Evolutionary conservation across 2,113 vertebrate genomes (phyloP), one percentile per base, ranked within the genome.

Genomic region (Accipiter virgatus): DNA sequence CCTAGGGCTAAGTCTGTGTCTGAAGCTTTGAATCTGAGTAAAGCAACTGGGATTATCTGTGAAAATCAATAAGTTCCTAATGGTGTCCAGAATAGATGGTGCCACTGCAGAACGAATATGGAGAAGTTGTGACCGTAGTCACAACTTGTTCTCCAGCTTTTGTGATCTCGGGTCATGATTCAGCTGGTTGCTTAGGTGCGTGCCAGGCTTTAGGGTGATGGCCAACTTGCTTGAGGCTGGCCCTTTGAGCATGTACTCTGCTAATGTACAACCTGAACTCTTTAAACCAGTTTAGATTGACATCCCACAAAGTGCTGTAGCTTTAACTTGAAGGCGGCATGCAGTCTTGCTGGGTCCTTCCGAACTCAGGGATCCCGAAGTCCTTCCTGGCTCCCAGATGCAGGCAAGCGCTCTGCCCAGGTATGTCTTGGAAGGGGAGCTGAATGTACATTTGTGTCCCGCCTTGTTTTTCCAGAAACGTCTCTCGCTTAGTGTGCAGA

Each of bases 331-430:
- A 72, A 63, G 73, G 62, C 43, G 48, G 7, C 21, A 3, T 42
- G 29, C 11, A 2, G n/a, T 65, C 47, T 42, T 31, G 6, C 12
- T 43, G n/a, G n/a, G 16, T 63, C 13, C 10, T 58, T 81, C 43
- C 0, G 2, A 88, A 81, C 6, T 11, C 22, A 32, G 59, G 2
- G 6, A 36, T 70, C 59, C 42, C 2, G 0, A 65, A 80, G 17
- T 70, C 18, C 52, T 88, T 65, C 56, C 50, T 47, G 36, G 40
- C 13, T 88, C 32, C 32, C 36, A 40, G 40, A 42, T 20, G 11
- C 20, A 47, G 52, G 8, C 29, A 29, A 50, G n/a, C 2, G 5
- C 16, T 47, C n/a, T 84, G 55, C 15, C 29, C 19, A 4, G 21
- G 25, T 36, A 12, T 3, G 2, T 81, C 18, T 40, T 36, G 43